Conservation (phyloP, 2,797 vertebrate species). For the Aphelocoma californica region DNA sequence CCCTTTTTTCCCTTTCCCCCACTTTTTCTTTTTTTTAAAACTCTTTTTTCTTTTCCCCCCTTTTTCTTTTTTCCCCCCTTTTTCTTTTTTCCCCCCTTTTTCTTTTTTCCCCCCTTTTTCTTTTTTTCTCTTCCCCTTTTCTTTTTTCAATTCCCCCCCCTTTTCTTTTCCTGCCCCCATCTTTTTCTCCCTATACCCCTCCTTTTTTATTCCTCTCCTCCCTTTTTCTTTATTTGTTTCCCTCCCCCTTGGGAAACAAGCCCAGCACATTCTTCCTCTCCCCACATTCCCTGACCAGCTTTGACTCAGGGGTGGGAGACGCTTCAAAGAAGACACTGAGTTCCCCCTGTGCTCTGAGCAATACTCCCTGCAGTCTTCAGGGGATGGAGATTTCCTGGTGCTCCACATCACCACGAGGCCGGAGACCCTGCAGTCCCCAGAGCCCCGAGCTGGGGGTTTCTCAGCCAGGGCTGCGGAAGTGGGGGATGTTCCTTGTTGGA, state of each 20-base stretch:
- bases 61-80: fast-evolving
- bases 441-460: neutral
- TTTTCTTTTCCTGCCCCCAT: too few relatives aligned
- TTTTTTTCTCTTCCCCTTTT: too few relatives aligned
- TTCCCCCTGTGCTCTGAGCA: fast-evolving
- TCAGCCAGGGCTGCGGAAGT: neutral
- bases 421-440: fast-evolving
- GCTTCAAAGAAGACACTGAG: neutral
- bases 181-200: neutral
- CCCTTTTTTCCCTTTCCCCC: fast-evolving
- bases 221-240: too few relatives aligned
- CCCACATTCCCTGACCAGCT: neutral
- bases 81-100: neutral
- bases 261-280: neutral
- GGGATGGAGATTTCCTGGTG: neutral
- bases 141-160: too few relatives aligned
- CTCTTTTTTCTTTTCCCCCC: neutral
- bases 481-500: neutral
- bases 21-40: neutral
- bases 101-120: too few relatives aligned
- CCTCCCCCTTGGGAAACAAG: neutral
- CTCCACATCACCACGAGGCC: fast-evolving
- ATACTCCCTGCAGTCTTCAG: neutral
- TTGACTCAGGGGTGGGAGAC: neutral
- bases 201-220: fast-evolving